Percentiles rank a stretch among this genome's conserved stretches.
Conservation (phyloP, 35 echinoderm and acorn worm species). For the Lytechinus pictus region DNA sequence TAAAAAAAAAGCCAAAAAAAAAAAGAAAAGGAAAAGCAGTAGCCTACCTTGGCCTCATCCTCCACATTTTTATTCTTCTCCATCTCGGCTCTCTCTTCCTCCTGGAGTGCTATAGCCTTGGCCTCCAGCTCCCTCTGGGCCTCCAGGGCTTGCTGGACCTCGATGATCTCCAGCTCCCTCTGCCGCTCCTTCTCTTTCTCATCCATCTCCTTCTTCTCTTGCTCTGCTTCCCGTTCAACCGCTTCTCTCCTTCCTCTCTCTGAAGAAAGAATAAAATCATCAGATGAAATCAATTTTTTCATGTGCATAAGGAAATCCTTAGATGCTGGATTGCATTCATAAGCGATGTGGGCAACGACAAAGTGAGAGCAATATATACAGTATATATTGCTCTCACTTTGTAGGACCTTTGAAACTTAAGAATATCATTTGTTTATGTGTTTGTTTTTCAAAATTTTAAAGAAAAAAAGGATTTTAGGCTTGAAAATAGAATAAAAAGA, state of each 20-base stretch:
- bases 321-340: no score
- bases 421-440: no score
- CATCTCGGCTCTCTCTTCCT: constrained; percentile 81
- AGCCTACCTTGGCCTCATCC: constrained; percentile 85
- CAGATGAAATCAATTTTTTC: no score
- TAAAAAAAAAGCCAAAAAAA: no score
- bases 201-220: constrained; percentile 64
- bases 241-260: constrained; percentile 79
- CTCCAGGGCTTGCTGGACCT: constrained; percentile 96
- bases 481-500: no score
- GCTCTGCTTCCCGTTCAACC: constrained; percentile 65
- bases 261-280: not conserved
- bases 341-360: no score
- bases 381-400: no score
- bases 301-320: no score
- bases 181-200: constrained; percentile 82
- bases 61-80: constrained; percentile 89
- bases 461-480: no score
- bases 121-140: constrained; percentile 88
- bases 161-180: constrained; percentile 93
- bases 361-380: no score
- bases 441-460: no score
- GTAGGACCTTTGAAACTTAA: no score
- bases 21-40: not conserved
- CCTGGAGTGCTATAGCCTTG: constrained; percentile 81